These are phyloP conservation scores for Hedychridium roseum DNA, from an alignment of 2,888 invertebrate genomes.

Conservation along the genomic window DNA sequence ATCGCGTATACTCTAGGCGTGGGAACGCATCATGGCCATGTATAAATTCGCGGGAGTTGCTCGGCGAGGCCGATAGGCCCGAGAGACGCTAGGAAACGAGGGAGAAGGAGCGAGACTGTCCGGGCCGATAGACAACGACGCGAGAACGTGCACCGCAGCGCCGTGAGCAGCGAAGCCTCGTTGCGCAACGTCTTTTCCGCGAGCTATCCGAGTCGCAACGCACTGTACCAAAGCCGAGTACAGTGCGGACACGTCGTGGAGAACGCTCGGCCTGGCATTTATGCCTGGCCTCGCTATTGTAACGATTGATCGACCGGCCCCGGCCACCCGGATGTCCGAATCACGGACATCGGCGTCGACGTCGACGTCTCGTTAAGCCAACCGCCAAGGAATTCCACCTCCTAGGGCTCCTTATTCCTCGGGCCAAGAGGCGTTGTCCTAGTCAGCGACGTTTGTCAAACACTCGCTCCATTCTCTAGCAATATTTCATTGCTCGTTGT, in stretches of 20 bases:
- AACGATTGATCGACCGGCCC: conserved; percentile 41
- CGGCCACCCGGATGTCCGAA: conserved; percentile 54
- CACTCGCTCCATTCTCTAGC: too few relatives aligned
- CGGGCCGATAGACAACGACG: background rate
- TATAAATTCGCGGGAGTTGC: conserved; percentile 51
- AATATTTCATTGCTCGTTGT: too few relatives aligned
- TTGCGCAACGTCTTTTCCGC: conserved; percentile 53
- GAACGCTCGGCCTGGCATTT: conserved; percentile 32
- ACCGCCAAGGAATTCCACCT: too few relatives aligned
- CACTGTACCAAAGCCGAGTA: conserved; percentile 47
- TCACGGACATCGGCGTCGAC: too few relatives aligned
- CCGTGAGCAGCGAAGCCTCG: conserved; percentile 28
- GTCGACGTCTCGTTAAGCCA: too few relatives aligned
- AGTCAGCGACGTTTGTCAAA: too few relatives aligned
- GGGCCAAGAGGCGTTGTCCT: too few relatives aligned
- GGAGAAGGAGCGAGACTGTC: conserved; percentile 8
- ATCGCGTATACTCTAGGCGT: conserved; percentile 51
- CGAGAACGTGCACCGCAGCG: conserved; percentile 8
- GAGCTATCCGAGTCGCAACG: conserved; percentile 44
- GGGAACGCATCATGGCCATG: conserved; percentile 58
- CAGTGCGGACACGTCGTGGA: conserved; percentile 32
- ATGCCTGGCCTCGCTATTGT: conserved; percentile 41
- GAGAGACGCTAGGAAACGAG: conserved; percentile 1
- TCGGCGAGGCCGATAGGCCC: background rate
- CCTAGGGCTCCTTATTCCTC: too few relatives aligned